A percentile compares a stretch with the other conserved stretches of the same genome.
These are phyloP conservation scores for Varanus komodoensis DNA, from an alignment of 2,113 vertebrate genomes.

Conservation along the genomic window DNA sequence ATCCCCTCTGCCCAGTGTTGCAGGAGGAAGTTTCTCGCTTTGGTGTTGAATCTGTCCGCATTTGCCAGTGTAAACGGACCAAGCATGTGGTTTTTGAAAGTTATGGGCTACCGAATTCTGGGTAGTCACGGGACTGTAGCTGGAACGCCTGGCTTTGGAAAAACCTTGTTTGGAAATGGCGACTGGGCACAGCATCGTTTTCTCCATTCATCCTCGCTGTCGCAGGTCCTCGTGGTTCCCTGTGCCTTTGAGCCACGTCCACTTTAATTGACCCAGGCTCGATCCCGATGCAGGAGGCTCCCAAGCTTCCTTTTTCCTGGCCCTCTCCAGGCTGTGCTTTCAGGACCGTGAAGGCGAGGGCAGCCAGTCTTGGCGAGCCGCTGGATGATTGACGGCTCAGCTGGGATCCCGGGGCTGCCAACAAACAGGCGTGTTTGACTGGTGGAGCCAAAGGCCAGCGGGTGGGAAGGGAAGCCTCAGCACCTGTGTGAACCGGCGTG, in stretches of 20 bases:
- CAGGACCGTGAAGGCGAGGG: conserved; percentile 48
- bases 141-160: conserved; percentile 48
- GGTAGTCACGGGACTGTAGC: conserved; percentile 44
- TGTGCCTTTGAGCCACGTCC: neutral
- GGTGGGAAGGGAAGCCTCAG: conserved; percentile 47
- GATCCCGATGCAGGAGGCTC: conserved; percentile 8
- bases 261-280: conserved; percentile 13
- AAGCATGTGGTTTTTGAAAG: conserved; percentile 43
- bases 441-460: conserved; percentile 47
- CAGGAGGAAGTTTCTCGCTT: neutral
- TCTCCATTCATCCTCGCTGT: neutral
- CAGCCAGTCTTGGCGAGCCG: conserved; percentile 37
- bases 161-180: neutral
- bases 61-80: neutral
- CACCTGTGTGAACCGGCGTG: rapidly evolving
- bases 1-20: conserved; percentile 5
- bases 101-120: conserved; percentile 50
- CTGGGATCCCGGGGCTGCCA: conserved; percentile 54
- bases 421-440: conserved; percentile 47
- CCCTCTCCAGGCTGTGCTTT: conserved; percentile 36
- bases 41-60: neutral
- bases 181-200: neutral
- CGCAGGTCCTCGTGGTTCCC: neutral
- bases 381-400: conserved; percentile 62
- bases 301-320: conserved; percentile 1